Evolutionary conservation across 2,888 invertebrate genomes (phyloP).

Genomic region (Sesamia inferens): DNA sequence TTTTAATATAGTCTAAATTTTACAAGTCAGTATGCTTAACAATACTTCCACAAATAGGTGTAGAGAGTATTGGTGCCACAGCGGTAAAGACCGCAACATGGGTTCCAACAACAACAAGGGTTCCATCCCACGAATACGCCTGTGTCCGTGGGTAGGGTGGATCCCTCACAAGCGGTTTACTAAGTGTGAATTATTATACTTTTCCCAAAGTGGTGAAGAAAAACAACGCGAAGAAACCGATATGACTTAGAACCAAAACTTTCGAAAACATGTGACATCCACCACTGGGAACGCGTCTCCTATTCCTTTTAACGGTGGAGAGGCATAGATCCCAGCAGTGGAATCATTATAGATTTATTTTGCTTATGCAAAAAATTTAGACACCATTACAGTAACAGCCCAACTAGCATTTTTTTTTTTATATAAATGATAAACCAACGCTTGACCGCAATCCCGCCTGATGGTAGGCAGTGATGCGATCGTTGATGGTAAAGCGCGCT

Average conservation of each 20-base stretch:
- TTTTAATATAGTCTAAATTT: not conserved
- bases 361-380: not conserved
- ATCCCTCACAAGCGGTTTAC: not conserved
- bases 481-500: no score
- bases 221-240: not conserved
- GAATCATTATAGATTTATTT: not conserved
- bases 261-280: not conserved
- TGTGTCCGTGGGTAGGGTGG: no score
- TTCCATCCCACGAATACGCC: no score
- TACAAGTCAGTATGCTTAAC: not conserved
- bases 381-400: no score
- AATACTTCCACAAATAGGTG: not conserved
- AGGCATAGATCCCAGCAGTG: not conserved
- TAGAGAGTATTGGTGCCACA: not conserved
- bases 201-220: not conserved
- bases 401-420: no score
- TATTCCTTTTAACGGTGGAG: not conserved
- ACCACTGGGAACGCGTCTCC: not conserved
- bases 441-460: no score
- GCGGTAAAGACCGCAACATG: not conserved
- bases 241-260: not conserved
- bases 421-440: no score
- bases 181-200: not conserved
- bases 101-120: no score
- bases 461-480: no score